These are phyloP conservation scores for Wiebesia pumilae DNA, from an alignment of 1,140 invertebrate genomes.

Conservation along the genomic window DNA sequence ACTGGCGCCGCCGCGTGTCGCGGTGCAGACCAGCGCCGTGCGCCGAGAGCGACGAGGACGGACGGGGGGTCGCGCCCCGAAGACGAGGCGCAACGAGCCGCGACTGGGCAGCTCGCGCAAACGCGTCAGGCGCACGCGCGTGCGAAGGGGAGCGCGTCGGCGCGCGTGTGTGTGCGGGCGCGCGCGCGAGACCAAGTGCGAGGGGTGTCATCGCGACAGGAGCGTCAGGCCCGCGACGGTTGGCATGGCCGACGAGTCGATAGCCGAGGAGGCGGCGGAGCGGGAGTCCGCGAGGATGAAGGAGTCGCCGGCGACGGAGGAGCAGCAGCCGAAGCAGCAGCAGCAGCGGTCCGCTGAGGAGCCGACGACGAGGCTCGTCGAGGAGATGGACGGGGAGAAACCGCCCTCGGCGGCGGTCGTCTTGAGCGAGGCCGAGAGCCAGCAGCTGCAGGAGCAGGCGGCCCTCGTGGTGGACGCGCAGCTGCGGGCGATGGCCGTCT, in stretches of 20 bases:
- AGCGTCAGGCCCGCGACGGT: slow-evolving; percentile 59
- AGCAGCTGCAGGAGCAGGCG: slow-evolving; percentile 56
- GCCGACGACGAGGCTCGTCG: no score
- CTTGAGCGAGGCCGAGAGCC: slow-evolving; percentile 59
- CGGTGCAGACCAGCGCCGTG: not conserved
- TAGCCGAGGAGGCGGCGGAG: slow-evolving; percentile 58
- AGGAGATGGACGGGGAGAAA: not conserved
- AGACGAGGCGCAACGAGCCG: not conserved
- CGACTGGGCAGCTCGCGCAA: not conserved
- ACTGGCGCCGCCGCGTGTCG: not conserved
- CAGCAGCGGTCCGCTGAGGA: not conserved
- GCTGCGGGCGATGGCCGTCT: slow-evolving; percentile 52
- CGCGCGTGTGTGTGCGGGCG: not conserved
- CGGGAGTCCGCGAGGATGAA: not conserved
- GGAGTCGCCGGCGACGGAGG: not conserved
- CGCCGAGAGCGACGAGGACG: not conserved
- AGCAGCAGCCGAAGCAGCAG: no score
- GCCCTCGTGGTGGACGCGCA: slow-evolving; percentile 46
- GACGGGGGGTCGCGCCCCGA: not conserved
- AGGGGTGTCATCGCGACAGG: slow-evolving; percentile 56
- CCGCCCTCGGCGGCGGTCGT: slow-evolving; percentile 45
- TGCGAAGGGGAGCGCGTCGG: not conserved
- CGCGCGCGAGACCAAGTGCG: not conserved
- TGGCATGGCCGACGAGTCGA: slow-evolving; percentile 58
- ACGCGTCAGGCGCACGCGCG: slow-evolving; percentile 1